phyloP scores from a whole-genome alignment of 2,888 invertebrate genomes.

The Monopis laevigella region DNA sequence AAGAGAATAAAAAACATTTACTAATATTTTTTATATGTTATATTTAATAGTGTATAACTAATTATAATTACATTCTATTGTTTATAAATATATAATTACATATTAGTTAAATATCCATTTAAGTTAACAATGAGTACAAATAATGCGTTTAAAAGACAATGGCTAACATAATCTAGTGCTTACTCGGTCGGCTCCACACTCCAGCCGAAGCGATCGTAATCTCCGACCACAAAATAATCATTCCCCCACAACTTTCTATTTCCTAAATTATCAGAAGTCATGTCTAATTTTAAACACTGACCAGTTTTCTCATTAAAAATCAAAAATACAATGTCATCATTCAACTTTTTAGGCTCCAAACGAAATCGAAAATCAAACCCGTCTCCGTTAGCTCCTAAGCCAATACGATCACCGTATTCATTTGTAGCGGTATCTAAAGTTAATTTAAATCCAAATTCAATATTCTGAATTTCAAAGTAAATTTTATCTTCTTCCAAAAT shows the following conservation, averaged over 20 bases:
- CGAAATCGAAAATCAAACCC: constrained; percentile 21
- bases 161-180: no score
- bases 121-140: no score
- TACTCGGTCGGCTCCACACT: no score
- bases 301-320: constrained; percentile 25
- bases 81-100: no score
- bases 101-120: no score
- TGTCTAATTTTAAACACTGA: constrained; percentile 25
- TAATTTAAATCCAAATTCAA: constrained; percentile 24
- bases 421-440: constrained; percentile 23
- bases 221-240: constrained; percentile 2
- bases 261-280: constrained; percentile 16
- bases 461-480: constrained; percentile 26
- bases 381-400: constrained; percentile 21
- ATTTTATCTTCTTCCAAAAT: constrained; percentile 23
- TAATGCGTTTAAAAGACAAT: no score
- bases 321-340: constrained; percentile 24
- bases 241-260: constrained; percentile 24
- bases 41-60: no score
- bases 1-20: no score
- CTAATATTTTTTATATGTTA: no score
- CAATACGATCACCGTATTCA: constrained; percentile 23
- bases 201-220: constrained; percentile 1
- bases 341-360: constrained; percentile 24
- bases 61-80: no score